These are phyloP conservation scores for Busseola fusca DNA, from an alignment of 2,888 invertebrate species.

Conservation along the genomic window DNA sequence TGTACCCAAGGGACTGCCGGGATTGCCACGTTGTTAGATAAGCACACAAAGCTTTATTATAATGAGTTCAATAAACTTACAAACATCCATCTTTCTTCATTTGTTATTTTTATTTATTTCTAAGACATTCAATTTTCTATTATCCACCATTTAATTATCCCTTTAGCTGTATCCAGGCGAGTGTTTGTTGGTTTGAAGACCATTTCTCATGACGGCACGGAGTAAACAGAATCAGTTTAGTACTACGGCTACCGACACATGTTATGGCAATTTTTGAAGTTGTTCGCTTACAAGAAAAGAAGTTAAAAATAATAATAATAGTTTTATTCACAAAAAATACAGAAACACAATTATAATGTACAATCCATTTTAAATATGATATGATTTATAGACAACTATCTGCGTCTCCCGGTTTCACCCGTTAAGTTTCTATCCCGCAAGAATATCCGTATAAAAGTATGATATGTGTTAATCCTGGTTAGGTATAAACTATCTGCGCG, in stretches of 20 bases:
- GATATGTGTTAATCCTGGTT: too few species aligned
- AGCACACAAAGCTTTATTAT: background rate
- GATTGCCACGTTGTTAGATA: background rate
- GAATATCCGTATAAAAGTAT: too few species aligned
- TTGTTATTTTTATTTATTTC: conserved; percentile 13
- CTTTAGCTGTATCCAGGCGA: too few species aligned
- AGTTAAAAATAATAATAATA: too few species aligned
- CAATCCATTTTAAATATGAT: background rate
- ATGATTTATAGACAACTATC: background rate
- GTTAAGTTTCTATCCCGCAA: too few species aligned
- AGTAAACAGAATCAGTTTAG: conserved; percentile 6
- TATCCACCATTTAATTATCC: too few species aligned
- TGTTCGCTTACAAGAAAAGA: background rate
- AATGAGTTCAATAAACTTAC: conserved; percentile 3
- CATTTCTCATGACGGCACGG: background rate
- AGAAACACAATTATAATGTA: too few species aligned
- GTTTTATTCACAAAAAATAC: too few species aligned
- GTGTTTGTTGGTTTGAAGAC: conserved; percentile 11
- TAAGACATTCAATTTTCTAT: too few species aligned
- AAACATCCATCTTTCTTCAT: background rate
- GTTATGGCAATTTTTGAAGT: background rate
- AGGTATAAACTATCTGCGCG: too few species aligned
- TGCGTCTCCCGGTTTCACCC: too few species aligned
- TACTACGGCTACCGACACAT: background rate
- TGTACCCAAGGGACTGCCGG: background rate